Percentiles rank a stretch among this genome's conserved stretches.
Conservation (phyloP, 1,140 invertebrate genomes). For the Oryzaephilus surinamensis region DNA sequence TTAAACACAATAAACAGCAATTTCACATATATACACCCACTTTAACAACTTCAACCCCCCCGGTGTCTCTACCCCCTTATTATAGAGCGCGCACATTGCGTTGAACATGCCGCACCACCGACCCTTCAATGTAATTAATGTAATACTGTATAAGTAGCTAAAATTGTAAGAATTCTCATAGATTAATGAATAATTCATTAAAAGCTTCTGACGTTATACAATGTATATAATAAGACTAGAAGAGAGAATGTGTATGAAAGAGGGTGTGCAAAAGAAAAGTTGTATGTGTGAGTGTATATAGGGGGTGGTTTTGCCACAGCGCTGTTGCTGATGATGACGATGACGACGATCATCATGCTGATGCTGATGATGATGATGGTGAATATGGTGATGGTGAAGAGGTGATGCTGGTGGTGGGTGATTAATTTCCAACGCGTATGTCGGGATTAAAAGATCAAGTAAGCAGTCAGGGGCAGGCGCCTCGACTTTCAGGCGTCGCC, state of each 20-base stretch:
- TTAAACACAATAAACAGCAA: no score
- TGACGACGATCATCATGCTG: no score
- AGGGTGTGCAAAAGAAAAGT: background rate
- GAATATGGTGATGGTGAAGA: no score
- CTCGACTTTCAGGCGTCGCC: constrained; percentile 26
- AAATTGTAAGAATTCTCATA: constrained; percentile 28
- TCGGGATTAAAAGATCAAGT: constrained; percentile 34
- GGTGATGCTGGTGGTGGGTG: no score
- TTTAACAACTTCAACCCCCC: no score
- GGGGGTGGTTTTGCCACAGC: no score
- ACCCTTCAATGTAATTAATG: constrained; percentile 19
- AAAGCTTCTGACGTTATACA: constrained; percentile 24
- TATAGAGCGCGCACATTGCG: no score
- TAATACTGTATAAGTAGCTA: constrained; percentile 16
- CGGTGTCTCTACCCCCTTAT: no score
- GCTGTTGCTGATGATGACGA: no score
- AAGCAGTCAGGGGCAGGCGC: constrained; percentile 28
- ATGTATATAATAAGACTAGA: constrained; percentile 18
- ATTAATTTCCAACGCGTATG: constrained; percentile 33
- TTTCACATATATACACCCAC: no score
- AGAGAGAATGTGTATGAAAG: background rate
- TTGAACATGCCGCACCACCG: no score
- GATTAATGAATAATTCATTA: constrained; percentile 34
- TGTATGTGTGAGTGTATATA: constrained; percentile 11
- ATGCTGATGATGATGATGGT: no score